Evolutionary conservation across 2,113 vertebrate species (phyloP).

Genomic region (Ameiurus melas): DNA sequence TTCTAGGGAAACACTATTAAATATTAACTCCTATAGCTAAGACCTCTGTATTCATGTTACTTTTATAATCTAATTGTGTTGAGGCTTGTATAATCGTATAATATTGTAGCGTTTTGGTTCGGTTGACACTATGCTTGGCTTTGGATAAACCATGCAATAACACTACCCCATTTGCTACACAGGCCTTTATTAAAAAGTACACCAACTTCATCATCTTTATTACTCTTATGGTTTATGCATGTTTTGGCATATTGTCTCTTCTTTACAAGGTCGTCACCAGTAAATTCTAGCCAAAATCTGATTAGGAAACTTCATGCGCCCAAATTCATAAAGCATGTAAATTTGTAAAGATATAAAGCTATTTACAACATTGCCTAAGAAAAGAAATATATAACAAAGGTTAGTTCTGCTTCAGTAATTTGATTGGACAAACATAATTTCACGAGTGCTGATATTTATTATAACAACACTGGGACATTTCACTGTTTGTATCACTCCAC

Average conservation of each 20-base stretch:
- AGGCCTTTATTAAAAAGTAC: not conserved
- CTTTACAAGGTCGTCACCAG: not conserved
- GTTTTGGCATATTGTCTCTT: not conserved
- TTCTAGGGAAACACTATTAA: slow-evolving; percentile 68
- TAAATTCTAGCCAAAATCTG: not conserved
- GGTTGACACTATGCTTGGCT: not conserved
- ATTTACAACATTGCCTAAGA: not conserved
- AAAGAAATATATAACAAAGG: not conserved
- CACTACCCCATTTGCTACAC: not conserved
- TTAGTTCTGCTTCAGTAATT: not conserved
- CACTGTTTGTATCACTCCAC: not conserved
- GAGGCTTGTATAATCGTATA: not conserved
- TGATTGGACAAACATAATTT: not conserved
- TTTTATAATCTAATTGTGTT: slow-evolving; percentile 16
- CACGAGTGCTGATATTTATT: not conserved
- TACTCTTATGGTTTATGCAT: not conserved
- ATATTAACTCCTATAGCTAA: slow-evolving; percentile 61
- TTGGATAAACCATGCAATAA: not conserved
- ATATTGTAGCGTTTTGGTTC: not conserved
- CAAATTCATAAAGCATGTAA: not conserved
- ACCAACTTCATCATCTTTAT: not conserved
- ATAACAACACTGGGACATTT: not conserved
- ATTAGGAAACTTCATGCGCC: not conserved
- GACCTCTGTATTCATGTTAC: slow-evolving; percentile 25
- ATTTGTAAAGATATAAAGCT: not conserved